Evolutionary conservation across 2,888 invertebrate species (phyloP).

Genomic region (Rhingia rostrata): DNA sequence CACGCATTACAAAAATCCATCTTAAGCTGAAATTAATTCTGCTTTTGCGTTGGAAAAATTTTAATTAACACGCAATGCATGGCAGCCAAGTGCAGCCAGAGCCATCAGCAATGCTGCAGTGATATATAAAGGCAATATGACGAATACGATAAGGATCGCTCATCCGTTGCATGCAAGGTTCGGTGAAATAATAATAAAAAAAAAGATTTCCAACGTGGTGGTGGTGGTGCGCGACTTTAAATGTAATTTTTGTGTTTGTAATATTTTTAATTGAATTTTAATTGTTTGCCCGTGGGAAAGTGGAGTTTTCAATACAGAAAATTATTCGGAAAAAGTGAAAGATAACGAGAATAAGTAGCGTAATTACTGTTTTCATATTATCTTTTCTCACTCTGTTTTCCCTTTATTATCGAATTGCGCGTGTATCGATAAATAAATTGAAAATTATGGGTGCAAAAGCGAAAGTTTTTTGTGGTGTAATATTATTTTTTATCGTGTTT

Average conservation of each 20-base stretch:
- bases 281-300: constrained; percentile 30
- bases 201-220: neutral
- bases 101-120: constrained; percentile 8
- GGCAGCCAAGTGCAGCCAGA: constrained; percentile 55
- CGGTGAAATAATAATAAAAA: constrained; percentile 23
- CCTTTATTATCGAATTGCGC: constrained; percentile 24
- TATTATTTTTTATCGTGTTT: constrained; percentile 74
- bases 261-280: constrained; percentile 28
- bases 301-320: constrained; percentile 11
- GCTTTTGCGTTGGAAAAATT: constrained; percentile 2
- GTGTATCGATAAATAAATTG: constrained; percentile 8
- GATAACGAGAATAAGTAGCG: constrained; percentile 25
- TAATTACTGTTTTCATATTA: constrained; percentile 18
- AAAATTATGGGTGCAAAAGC: constrained; percentile 75
- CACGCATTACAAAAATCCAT: constrained; percentile 27
- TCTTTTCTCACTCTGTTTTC: neutral
- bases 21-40: constrained; percentile 27
- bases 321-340: constrained; percentile 59
- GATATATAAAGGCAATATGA: constrained; percentile 35
- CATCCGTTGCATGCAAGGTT: constrained; percentile 48
- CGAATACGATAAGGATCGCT: constrained; percentile 31
- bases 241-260: constrained; percentile 34
- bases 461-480: constrained; percentile 74
- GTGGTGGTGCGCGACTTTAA: constrained; percentile 4
- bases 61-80: constrained; percentile 51